Evolutionary conservation across 2,797 vertebrate species (phyloP).

Genomic region (Brachyalestes nurse): DNA sequence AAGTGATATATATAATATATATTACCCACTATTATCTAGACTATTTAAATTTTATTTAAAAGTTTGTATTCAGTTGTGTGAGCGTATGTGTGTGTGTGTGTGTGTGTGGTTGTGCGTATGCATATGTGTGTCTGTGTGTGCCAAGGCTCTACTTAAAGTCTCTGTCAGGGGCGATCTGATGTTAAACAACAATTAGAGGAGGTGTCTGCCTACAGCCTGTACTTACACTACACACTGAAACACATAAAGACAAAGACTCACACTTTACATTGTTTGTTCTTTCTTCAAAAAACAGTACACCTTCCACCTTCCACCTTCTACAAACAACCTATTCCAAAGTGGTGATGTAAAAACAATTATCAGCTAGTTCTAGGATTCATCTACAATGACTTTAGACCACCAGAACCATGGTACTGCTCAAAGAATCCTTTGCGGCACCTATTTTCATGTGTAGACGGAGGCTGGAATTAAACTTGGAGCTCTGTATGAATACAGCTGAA

Average conservation of each 20-base stretch:
- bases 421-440: no score
- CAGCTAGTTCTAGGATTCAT: background rate
- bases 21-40: no score
- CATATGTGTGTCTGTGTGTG: conserved; percentile 5
- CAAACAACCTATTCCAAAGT: background rate
- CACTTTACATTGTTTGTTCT: conserved; percentile 28
- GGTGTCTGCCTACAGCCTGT: conserved; percentile 50
- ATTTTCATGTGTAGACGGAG: no score
- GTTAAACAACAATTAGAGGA: conserved; percentile 57
- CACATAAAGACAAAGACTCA: conserved; percentile 28
- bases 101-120: background rate
- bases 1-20: no score
- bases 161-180: conserved; percentile 35
- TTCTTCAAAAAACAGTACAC: background rate
- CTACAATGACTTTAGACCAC: background rate
- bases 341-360: background rate
- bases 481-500: background rate
- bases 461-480: background rate
- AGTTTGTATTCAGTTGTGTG: no score
- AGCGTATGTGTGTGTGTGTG: no score
- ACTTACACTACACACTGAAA: conserved; percentile 44
- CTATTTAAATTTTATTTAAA: no score
- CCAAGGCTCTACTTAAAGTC: conserved; percentile 34
- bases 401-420: no score
- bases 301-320: background rate